Evolutionary conservation across 2,888 invertebrate species (phyloP).

Genomic region (Agriotes lineatus): DNA sequence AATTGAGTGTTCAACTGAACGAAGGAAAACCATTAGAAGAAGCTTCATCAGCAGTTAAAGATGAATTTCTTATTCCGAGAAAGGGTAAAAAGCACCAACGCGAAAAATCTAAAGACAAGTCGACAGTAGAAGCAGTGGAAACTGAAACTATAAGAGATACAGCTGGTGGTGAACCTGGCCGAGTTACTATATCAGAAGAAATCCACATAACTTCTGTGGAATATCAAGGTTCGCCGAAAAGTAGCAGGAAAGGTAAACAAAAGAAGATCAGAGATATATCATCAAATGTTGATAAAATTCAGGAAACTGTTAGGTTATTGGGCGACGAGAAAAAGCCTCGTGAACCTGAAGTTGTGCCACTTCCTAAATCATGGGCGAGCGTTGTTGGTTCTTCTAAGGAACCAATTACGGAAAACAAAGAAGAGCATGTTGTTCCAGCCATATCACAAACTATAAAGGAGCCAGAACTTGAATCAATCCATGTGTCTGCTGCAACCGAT

Average conservation of each 20-base stretch:
- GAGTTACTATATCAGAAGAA: too few species aligned
- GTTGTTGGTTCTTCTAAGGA: constrained; percentile 48
- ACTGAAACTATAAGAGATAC: too few species aligned
- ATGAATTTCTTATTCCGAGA: neutral
- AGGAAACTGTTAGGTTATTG: neutral
- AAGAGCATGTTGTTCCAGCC: too few species aligned
- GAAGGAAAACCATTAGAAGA: too few species aligned
- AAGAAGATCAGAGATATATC: neutral
- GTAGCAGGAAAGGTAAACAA: neutral
- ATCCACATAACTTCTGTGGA: neutral
- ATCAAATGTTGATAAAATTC: neutral
- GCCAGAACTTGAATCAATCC: neutral
- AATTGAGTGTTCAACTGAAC: too few species aligned
- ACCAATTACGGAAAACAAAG: neutral
- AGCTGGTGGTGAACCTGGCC: too few species aligned
- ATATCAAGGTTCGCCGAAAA: neutral
- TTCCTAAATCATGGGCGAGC: constrained; percentile 58
- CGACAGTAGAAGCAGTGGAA: neutral
- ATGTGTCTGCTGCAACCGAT: neutral
- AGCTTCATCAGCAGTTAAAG: too few species aligned
- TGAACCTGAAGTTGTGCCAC: neutral
- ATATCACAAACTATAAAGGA: neutral
- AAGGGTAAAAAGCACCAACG: neutral
- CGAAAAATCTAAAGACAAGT: neutral
- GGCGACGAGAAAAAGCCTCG: neutral